Evolutionary conservation across 2,797 vertebrate genomes (phyloP), one percentile per base, ranked within the genome.

Genomic region (Amphiprion clarkii): DNA sequence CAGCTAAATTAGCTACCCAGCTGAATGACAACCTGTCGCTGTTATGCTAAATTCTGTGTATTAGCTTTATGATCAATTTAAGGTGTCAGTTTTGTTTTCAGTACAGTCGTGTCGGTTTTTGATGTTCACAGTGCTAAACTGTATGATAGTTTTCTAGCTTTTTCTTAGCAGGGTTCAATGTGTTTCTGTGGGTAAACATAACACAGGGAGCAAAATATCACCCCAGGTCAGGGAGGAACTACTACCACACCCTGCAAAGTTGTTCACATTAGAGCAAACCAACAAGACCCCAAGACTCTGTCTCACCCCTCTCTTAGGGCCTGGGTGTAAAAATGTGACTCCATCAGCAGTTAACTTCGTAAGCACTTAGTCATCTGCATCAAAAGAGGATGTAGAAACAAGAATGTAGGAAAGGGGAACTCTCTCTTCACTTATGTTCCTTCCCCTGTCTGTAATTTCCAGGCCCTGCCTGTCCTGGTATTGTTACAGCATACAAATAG

Each of bases 331-430:
- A 67, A 66, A 49, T 52, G 53, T 71, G 56, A 84, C 31, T 23
- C 7, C 31, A 72, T 54, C 40, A 53, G 29, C 51, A 17, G 23
- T 25, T 33, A 13, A 49, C 61, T 67, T 65, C 63, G 25, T 82
- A 71, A 81, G 77, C 66, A 49, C 27, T 0, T 0, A 10, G 72
- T 83, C 76, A 87, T 82, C 65, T 5, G 10, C 29, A n/a, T n/a
- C 10, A 51, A 75, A 79, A 79, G 73, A 80, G 70, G 76, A 82
- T 74, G 66, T 57, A 52, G 49, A 51, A 54, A 65, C 60, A 70
- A 33, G 25, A 60, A 72, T 64, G 46, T 74, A 55, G 31, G 44
- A 51, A 61, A 59, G 68, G 72, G 65, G 68, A 5, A 56, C 58
- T 74, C 53, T 67, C 36, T 64, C 52, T 73, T 58, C 73, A 3